Evolutionary conservation across 2,888 invertebrate species (phyloP), one percentile per base, ranked within the genome.

Genomic region (Drosophila gaucha): DNA sequence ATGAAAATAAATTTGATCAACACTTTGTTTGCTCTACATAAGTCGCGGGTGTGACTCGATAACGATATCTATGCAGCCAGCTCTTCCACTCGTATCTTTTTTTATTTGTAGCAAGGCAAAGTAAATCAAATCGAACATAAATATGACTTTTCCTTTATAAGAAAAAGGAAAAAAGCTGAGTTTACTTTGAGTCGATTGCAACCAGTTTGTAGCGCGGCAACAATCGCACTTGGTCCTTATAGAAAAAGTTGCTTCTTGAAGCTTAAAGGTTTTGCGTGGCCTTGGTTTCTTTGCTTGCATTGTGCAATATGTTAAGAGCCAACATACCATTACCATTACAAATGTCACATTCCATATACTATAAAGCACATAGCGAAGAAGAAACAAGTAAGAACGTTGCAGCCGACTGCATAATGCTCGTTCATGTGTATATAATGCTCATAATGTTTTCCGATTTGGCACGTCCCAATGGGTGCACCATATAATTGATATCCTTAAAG

Each of bases 1-100:
- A 72, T 82, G 70, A 72, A 86, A 82, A 72, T 65, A 84, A 78
- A 80, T 82, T 87, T 78, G 74, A 82, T 84, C 76, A 73, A 77
- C 87, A 76, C 72, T 72, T 69, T 72, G 72, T 72, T 69, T 69
- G 58, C 60, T 44, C 67, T 49, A 35, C 54, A 14, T 6, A 26
- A 26, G 8, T 26, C 41, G 24, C 24, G 22, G 14, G n/a, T 28
- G 28, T 55, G 39, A 41, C 49, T 24, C 60, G 46, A 52, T 66
- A 67, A 51, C 69, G 31, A 46, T 51, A 62, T 52, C 20, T 14
- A n/a, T 49, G 10, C 28, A 18, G 20, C 9, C 41, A 41, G 41
- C 24, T 35, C 18, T 35, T 18, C 41, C 18, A 16, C 20, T 38
- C 16, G 30, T 43, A 35, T 54, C 20, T 52, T 52, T 47, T 20